phyloP scores from a whole-genome alignment of 2,113 vertebrate species.

The Collichthys lucidus region DNA sequence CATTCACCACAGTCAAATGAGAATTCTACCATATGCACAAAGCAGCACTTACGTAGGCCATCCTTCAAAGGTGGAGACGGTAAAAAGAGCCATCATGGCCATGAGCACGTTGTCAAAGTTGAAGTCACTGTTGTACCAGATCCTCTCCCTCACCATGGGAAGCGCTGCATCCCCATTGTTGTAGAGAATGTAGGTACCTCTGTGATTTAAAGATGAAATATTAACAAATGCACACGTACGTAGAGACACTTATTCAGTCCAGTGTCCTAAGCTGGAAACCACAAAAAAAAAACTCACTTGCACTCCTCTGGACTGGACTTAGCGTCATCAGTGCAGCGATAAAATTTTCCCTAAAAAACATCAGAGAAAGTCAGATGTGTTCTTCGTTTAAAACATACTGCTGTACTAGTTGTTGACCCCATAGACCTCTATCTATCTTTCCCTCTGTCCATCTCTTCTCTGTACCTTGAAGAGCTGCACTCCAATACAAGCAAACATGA shows the following conservation, averaged over 20 bases:
- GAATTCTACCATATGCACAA: background rate
- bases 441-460: background rate
- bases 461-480: conserved; percentile 95
- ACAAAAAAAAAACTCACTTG: conserved; percentile 83
- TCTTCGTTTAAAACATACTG: background rate
- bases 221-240: background rate
- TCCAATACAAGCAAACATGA: conserved; percentile 96
- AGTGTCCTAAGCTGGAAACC: background rate
- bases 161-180: conserved; percentile 93
- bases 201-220: conserved; percentile 24
- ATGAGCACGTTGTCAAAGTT: conserved; percentile 98
- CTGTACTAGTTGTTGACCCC: background rate
- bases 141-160: conserved; percentile 91
- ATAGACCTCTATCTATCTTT: background rate
- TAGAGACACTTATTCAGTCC: background rate
- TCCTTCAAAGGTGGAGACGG: conserved; percentile 98
- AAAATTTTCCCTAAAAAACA: conserved; percentile 92
- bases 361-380: background rate
- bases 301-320: conserved; percentile 95
- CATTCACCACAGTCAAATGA: background rate
- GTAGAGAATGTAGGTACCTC: conserved; percentile 96
- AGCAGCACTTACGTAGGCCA: conserved; percentile 93
- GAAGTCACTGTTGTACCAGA: conserved; percentile 97
- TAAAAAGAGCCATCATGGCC: conserved; percentile 99
- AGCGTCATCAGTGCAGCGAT: conserved; percentile 95